phyloP scores from a whole-genome alignment of 2,888 invertebrate genomes.

The Andrena praecox region DNA sequence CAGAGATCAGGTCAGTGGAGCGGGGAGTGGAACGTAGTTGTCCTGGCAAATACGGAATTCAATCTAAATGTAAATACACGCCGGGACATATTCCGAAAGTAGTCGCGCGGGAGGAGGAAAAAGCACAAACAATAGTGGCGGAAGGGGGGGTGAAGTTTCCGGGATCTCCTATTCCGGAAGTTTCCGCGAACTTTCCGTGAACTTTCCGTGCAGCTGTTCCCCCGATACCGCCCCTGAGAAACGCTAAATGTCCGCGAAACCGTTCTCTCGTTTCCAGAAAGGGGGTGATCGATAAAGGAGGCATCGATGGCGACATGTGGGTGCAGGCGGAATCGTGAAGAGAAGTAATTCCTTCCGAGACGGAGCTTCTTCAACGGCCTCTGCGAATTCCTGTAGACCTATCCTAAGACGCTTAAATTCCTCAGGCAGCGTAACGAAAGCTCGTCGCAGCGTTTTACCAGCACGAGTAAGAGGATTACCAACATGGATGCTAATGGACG shows the following conservation, averaged over 20 bases:
- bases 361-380: not conserved
- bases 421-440: not conserved
- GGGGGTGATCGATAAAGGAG: not conserved
- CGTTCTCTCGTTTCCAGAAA: not conserved
- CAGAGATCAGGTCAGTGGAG: slow-evolving; percentile 24
- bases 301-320: too few relatives aligned
- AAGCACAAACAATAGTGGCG: not conserved
- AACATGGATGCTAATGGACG: not conserved
- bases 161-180: not conserved
- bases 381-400: not conserved
- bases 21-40: slow-evolving; percentile 7
- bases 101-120: slow-evolving; percentile 4
- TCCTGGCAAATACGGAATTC: slow-evolving; percentile 72
- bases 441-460: slow-evolving; percentile 19
- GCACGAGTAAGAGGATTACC: slow-evolving; percentile 39
- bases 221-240: not conserved
- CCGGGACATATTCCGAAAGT: slow-evolving; percentile 29
- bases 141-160: not conserved
- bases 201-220: not conserved
- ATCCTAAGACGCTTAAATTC: slow-evolving; percentile 18
- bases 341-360: not conserved
- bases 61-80: slow-evolving; percentile 79
- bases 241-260: not conserved
- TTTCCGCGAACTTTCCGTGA: not conserved
- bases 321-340: not conserved